A percentile compares a stretch with the other conserved stretches of the same genome.
phyloP scores from a whole-genome alignment of 2,113 vertebrate genomes.

The Rhinoptilus africanus region DNA sequence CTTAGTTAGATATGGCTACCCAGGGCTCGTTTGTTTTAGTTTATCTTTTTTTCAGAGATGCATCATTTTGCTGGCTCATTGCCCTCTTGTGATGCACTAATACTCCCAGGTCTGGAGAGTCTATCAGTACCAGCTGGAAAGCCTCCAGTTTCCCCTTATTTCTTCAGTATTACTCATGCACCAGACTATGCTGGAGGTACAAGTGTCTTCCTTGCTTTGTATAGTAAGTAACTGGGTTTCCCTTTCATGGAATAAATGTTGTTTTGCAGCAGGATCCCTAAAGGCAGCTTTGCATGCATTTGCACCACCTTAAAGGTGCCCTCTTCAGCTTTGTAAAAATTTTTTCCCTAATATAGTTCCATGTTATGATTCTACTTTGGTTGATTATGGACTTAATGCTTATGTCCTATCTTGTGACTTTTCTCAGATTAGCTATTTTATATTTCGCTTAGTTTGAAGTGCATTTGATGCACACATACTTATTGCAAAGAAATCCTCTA shows the following conservation, averaged over 20 bases:
- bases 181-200: not conserved
- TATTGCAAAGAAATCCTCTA: not conserved
- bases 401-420: not conserved
- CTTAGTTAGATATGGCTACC: not conserved
- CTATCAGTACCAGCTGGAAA: not conserved
- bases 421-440: not conserved
- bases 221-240: not conserved
- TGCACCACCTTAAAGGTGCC: not conserved
- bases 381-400: not conserved
- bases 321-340: not conserved
- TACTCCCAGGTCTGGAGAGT: not conserved
- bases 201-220: not conserved
- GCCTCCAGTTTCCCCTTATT: not conserved
- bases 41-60: not conserved
- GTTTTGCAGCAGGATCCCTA: not conserved
- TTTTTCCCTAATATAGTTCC: not conserved
- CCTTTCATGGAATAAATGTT: not conserved
- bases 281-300: not conserved
- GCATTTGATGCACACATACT: not conserved
- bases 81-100: not conserved
- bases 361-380: not conserved
- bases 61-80: not conserved
- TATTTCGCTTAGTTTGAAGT: not conserved
- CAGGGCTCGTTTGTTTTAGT: not conserved
- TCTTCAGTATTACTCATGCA: not conserved